Evolutionary conservation across 2,113 vertebrate genomes (phyloP), one percentile per base, ranked within the genome.

Genomic region (Oreotrochilus melanogaster): DNA sequence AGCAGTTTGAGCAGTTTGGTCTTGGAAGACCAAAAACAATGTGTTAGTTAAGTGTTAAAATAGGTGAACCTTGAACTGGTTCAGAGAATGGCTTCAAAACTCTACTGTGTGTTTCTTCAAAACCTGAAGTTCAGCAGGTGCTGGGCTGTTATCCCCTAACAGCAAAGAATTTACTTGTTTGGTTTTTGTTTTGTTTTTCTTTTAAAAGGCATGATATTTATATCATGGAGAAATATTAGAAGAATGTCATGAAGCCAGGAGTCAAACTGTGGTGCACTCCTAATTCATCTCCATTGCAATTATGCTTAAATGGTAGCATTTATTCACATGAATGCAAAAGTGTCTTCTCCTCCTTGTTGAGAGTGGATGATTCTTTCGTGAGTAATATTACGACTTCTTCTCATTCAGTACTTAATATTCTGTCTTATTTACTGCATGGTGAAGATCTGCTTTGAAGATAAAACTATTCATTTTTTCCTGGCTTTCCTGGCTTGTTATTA

Each of bases 211-310:
- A 37, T 51, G 28, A 22, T 69, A 75, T 87, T 87, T 90, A 16
- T 70, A 62, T 58, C 5, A 51, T 54, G 16, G 31, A 92, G 47
- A 96, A 96, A 47, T 66, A 92, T 93, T 88, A 78, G 23, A 94
- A 93, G 86, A 93, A 94, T 92, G 86, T 71, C 8, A 70, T 35
- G 47, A 80, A 88, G 37, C 64, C 78, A 85, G 28, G 24, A 89
- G 43, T 58, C 54, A 88, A 80, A 62, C 75, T 93, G 58, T 3
- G 5, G 22, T 9, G 7, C 11, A 37, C 31, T 73, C 31, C 62
- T 82, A 37, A 73, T 48, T 90, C 3, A 7, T 86, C 43, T 90
- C 43, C 31, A 39, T 57, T 85, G 33, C 1, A 7, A 78, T 33
- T 35, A 14, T 65, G 79, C 31, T 62, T 76, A 71, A 94, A 83